Percentiles rank a stretch among this genome's conserved stretches.
Conservation (phyloP, 1,140 invertebrate species). For the Goniozus legneri region DNA sequence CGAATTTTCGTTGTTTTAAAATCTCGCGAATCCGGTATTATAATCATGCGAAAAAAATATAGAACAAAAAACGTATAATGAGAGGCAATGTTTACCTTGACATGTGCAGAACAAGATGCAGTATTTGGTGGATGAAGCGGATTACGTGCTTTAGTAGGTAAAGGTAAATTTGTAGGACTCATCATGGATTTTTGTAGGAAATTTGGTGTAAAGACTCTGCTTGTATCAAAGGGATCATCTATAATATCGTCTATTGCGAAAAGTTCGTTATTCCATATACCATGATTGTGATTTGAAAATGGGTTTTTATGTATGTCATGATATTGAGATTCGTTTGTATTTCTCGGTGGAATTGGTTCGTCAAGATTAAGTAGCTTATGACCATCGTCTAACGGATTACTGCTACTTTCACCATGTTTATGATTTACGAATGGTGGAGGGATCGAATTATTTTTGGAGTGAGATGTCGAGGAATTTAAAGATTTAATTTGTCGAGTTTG, state of each 20-base stretch:
- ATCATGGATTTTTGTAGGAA: constrained; percentile 26
- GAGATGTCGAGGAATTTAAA: constrained; percentile 21
- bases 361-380: background rate
- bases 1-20: no score
- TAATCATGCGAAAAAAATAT: no score
- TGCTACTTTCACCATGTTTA: background rate
- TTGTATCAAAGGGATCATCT: constrained; percentile 43
- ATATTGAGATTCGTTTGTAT: no score
- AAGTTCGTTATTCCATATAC: constrained; percentile 5
- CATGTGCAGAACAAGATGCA: constrained; percentile 35
- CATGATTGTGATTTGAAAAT: no score
- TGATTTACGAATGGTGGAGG: background rate
- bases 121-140: constrained; percentile 32
- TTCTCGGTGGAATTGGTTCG: no score
- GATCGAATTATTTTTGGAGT: constrained; percentile 10
- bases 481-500: constrained; percentile 14
- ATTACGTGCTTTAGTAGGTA: constrained; percentile 22
- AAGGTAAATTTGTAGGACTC: constrained; percentile 21
- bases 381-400: no score
- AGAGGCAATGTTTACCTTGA: constrained; percentile 43
- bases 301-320: no score
- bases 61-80: constrained; percentile 26
- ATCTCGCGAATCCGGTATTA: no score
- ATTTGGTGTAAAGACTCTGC: constrained; percentile 31
- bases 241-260: constrained; percentile 4